Base-by-base conservation (phyloP, 2,113 vertebrate genomes). In the Barbus barbus region DNA sequence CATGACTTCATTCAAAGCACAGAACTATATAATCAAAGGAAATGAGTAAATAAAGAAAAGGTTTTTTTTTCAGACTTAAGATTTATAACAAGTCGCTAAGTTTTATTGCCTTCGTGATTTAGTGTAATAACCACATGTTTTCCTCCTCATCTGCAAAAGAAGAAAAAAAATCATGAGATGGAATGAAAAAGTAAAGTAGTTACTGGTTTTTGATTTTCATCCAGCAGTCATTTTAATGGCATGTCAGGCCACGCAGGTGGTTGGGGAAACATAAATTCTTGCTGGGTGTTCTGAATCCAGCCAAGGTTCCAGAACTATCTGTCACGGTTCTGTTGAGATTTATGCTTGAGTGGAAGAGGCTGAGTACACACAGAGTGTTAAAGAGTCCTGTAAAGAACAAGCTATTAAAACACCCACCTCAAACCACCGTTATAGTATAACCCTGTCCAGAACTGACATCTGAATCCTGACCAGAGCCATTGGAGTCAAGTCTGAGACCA, bases 311-410 rank as follows among this genome's bases (percentile, higher is more conserved):
- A 75, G 58, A 83, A 76, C 72, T 2, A 48, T 63, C 82, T 63
- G 82, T 83, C 58, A 75, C 5, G 71, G 82, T 63, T 83, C 44
- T 60, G 69, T 56, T 58, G 38, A 83, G 82, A 83, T 48, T 76
- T 75, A 74, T 81, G 63, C 24, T 69, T 18, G 41, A 69, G 28
- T 36, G 78, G 53, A 75, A 75, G 41, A 76, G 22, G 41, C 58
- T 20, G 31, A 83, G 65, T 72, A 51, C 65, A 82, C 80, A 82
- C 28, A 14, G 44, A 18, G 65, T 71, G 46, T 53, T 71, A 81
- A 81, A 58, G 69, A 79, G 77, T 79, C 33, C 56, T 79, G 58
- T 63, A 82, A 82, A 73, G 80, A 73, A 78, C 61, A 71, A 33
- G 61, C 60, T 38, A 41, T 69, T 56, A 84, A 78, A 53, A 48